Conservation (phyloP, 2,888 invertebrate species). For the Cryptus armator region DNA sequence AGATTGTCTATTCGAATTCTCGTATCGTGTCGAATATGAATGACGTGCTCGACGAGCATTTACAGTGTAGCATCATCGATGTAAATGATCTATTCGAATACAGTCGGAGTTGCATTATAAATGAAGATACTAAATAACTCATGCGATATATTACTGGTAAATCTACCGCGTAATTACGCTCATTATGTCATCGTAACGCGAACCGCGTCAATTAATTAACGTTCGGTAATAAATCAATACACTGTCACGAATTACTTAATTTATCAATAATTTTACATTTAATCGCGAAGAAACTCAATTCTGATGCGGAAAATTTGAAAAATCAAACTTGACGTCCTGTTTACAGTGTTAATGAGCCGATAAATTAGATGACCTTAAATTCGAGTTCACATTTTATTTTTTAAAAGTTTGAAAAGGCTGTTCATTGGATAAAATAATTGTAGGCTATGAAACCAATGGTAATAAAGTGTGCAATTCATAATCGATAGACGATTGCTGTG, state of each 20-base stretch:
- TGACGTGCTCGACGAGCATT: conserved; percentile 3
- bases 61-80: conserved; percentile 30
- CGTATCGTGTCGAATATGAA: conserved; percentile 40
- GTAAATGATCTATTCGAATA: conserved; percentile 46
- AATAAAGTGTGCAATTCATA: no score
- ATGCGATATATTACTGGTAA: conserved; percentile 6
- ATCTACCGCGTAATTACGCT: conserved; percentile 14
- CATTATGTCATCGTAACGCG: not conserved
- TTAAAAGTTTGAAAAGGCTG: not conserved
- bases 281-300: not conserved
- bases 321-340: not conserved
- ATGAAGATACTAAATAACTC: conserved; percentile 31
- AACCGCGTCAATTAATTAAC: conserved; percentile 4
- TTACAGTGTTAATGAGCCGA: not conserved
- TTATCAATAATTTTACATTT: not conserved
- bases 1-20: conserved; percentile 5
- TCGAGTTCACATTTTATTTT: not conserved
- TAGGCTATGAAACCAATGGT: no score
- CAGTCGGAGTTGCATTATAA: conserved; percentile 13
- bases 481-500: no score
- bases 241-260: not conserved
- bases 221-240: conserved; percentile 2
- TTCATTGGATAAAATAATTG: not conserved
- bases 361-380: not conserved
- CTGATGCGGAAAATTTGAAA: not conserved